Evolutionary conservation across 1,140 invertebrate genomes (phyloP), one percentile per base, ranked within the genome.

Genomic region (Drosophila biarmipes): DNA sequence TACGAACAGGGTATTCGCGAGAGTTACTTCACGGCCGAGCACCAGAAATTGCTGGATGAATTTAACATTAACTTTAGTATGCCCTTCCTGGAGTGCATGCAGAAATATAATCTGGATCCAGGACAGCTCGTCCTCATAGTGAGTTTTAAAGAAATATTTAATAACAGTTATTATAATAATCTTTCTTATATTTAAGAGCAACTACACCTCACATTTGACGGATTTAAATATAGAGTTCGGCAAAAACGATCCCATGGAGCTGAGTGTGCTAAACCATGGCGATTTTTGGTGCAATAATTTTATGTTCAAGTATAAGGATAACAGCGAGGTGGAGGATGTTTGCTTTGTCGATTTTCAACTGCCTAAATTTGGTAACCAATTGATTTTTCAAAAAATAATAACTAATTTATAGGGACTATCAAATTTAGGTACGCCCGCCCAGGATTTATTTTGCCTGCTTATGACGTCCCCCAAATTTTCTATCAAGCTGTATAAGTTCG

Each of bases 211-310:
- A 2, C 69, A 58, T 7, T 34, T 90, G 21, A 87, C 89, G 1
- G 87, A 90, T 27, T 48, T 86, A n/a, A 77, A 82, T 31, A 61
- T 90, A 48, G 80, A 90, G 4, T 85, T 90, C 49, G 80, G 78
- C 2, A 51, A 38, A 2, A 63, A 84, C 1, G 62, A 93, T 19
- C 54, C 90, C 2, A 89, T 93, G 8, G 92, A 93, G 29, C 94
- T 95, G 53, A 92, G 93, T 61, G 94, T 95, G 2, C 86, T 95
- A 2, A 94, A 93, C 81, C 95, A 95, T 51, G 95, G 95, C 5
- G 95, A 95, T 81, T 92, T 93, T 14, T 90, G 87, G 87, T 78
- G 72, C 24, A 90, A 92, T 37, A 93, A 93, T 52, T 86, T 93
- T 24, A 73, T 93, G 19, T 92, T 93, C 42, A 80, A 90, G 49